Base-by-base conservation (phyloP, 2,888 invertebrate species). In the Eurois occulta region DNA sequence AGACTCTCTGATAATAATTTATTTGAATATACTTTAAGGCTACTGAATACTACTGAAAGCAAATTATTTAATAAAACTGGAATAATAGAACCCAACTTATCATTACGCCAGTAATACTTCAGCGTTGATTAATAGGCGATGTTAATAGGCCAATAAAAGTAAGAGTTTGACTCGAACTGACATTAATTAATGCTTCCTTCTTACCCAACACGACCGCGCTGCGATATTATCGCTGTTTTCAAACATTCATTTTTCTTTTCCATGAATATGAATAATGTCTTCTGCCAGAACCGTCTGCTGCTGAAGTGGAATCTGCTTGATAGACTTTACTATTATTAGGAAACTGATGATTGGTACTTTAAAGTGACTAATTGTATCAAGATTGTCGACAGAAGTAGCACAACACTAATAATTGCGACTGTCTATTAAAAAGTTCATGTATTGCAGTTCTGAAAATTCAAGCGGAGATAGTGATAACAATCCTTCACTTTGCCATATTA, bases 111-210 rank as follows among this genome's bases (percentile, higher is more conserved):
- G 71, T 46, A 74, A 84, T 80, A 84, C 62, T 67, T 74, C 80
- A 64, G n/a, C n/a, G 7, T 35, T 83, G 83, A 83, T 83, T 83
- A 84, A 83, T 83, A 80, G 71, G 52, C 60, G 71, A 65, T 84
- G 76, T 84, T 83, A 84, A 83, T 83, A 80, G 84, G 64, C 80
- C 80, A 84, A 83, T 83, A 84, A 84, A 84, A 84, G 73, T 83
- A 76, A 76, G 75, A 84, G 75, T 83, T 76, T 71, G 80, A 83
- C 75, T 83, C 38, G 72, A 80, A 80, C 75, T 76, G 83, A 80
- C 84, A 76, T 74, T 84, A 32, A 83, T 84, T 76, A 80, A 83
- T 83, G 84, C 62, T 84, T 84, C 84, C 76, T 84, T 13, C 84
- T 76, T 72, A 72, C 64, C 67, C 80, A 80, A 84, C 84, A 76